Evolutionary conservation across 2,113 vertebrate species (phyloP).

Genomic region (Orycteropus afer): DNA sequence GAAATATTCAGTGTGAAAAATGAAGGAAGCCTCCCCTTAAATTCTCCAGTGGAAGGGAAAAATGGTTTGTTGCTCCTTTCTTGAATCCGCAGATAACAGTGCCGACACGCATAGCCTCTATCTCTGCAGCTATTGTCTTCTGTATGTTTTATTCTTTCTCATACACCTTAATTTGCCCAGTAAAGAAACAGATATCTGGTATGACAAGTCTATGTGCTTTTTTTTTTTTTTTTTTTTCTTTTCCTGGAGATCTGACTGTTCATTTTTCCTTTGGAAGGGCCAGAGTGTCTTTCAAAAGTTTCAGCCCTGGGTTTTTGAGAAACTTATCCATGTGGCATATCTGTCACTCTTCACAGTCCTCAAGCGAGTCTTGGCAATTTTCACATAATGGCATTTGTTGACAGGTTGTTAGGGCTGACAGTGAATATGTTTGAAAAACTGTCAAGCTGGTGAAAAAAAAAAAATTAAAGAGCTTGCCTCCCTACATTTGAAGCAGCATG

Average conservation of each 20-base stretch:
- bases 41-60: slow-evolving; percentile 6
- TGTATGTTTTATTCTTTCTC: slow-evolving; percentile 86
- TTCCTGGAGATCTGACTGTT: slow-evolving; percentile 92
- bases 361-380: slow-evolving; percentile 89
- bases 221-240: slow-evolving; percentile 62
- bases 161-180: slow-evolving; percentile 86
- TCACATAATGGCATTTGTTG: slow-evolving; percentile 92
- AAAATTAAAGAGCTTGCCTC: slow-evolving; percentile 88
- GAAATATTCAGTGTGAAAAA: slow-evolving; percentile 34
- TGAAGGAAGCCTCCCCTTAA: background rate
- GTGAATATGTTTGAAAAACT: slow-evolving; percentile 96
- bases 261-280: slow-evolving; percentile 91
- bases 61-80: slow-evolving; percentile 69
- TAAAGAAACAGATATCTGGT: slow-evolving; percentile 90
- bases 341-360: slow-evolving; percentile 94
- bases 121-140: slow-evolving; percentile 69
- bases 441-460: slow-evolving; percentile 92
- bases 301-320: slow-evolving; percentile 90
- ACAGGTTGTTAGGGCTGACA: slow-evolving; percentile 94
- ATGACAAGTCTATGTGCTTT: slow-evolving; percentile 90
- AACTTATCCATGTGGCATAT: slow-evolving; percentile 95
- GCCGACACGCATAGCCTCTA: background rate
- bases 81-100: slow-evolving; percentile 75
- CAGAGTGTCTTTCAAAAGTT: slow-evolving; percentile 92
- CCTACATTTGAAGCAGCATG: slow-evolving; percentile 88